Percentiles rank a stretch among this genome's conserved stretches.
Evolutionary conservation across 2,888 invertebrate species (phyloP).

Genomic region (Carterocephalus palaemon): DNA sequence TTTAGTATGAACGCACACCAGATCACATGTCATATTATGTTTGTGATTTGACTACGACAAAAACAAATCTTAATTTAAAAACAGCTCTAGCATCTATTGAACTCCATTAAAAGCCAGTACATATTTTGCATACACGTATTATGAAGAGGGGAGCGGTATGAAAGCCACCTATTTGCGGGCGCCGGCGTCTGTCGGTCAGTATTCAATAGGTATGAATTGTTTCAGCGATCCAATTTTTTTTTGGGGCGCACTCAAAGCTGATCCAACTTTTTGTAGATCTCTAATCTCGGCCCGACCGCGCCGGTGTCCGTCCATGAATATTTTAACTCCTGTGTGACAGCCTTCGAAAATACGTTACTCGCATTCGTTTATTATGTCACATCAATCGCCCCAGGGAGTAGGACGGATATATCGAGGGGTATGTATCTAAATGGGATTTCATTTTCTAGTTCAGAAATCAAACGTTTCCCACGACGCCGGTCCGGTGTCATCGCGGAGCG

Average conservation of each 20-base stretch:
- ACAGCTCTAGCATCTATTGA: too few relatives aligned
- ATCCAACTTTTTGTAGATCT: conserved; percentile 55
- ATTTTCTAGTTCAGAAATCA: conserved; percentile 75
- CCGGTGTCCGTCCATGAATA: conserved; percentile 67
- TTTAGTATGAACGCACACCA: too few relatives aligned
- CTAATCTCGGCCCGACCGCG: conserved; percentile 56
- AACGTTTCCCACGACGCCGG: conserved; percentile 54
- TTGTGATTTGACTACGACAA: too few relatives aligned
- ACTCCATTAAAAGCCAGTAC: conserved; percentile 2
- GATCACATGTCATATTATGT: too few relatives aligned
- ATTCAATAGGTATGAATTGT: conserved; percentile 52
- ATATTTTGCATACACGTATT: conserved; percentile 20
- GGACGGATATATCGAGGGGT: conserved; percentile 43
- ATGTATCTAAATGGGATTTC: conserved; percentile 69
- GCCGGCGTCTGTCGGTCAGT: too few relatives aligned
- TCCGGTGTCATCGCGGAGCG: conserved; percentile 49
- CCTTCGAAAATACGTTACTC: conserved; percentile 56
- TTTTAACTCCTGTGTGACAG: conserved; percentile 64
- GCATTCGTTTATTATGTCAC: conserved; percentile 67
- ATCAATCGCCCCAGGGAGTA: conserved; percentile 57
- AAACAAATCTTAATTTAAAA: too few relatives aligned
- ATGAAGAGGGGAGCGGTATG: background rate
- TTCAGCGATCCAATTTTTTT: conserved; percentile 37
- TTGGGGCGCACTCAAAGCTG: conserved; percentile 37
- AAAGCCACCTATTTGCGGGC: conserved; percentile 27